Evolutionary conservation across 2,888 invertebrate genomes (phyloP).

Genomic region (Caenorhabditis auriculariae): DNA sequence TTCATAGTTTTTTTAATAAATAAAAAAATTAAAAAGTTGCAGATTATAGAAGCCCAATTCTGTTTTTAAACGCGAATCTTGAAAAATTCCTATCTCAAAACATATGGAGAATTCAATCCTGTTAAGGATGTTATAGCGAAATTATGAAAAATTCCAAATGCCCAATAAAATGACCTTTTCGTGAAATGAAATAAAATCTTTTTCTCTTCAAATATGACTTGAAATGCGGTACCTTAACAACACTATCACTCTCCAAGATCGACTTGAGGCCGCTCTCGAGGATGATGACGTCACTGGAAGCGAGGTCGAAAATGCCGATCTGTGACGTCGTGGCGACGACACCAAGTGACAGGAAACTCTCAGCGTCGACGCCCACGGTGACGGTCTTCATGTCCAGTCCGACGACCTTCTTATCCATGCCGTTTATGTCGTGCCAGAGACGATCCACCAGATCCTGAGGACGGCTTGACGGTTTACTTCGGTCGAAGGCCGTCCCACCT

Average conservation of each 20-base stretch:
- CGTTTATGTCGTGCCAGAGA: slow-evolving; percentile 48
- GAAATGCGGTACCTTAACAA: slow-evolving; percentile 45
- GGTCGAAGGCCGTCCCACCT: slow-evolving; percentile 37
- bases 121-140: no score
- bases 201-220: not conserved
- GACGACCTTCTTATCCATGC: slow-evolving; percentile 66
- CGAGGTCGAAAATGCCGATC: slow-evolving; percentile 60
- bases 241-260: slow-evolving; percentile 52
- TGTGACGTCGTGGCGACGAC: slow-evolving; percentile 68
- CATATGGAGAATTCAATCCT: no score
- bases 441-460: slow-evolving; percentile 46
- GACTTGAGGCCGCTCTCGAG: slow-evolving; percentile 58
- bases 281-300: slow-evolving; percentile 56
- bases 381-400: slow-evolving; percentile 91
- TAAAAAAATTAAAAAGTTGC: no score
- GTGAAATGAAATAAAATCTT: not conserved
- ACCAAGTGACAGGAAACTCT: slow-evolving; percentile 83
- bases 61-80: no score
- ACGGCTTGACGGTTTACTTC: no score
- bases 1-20: no score
- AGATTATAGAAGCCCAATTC: no score
- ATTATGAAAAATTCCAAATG: not conserved
- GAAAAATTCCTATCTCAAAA: no score
- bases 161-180: not conserved
- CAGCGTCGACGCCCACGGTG: slow-evolving; percentile 76